These are phyloP conservation scores for Calephelis virginiensis DNA, from an alignment of 1,140 invertebrate genomes.

Conservation along the genomic window DNA sequence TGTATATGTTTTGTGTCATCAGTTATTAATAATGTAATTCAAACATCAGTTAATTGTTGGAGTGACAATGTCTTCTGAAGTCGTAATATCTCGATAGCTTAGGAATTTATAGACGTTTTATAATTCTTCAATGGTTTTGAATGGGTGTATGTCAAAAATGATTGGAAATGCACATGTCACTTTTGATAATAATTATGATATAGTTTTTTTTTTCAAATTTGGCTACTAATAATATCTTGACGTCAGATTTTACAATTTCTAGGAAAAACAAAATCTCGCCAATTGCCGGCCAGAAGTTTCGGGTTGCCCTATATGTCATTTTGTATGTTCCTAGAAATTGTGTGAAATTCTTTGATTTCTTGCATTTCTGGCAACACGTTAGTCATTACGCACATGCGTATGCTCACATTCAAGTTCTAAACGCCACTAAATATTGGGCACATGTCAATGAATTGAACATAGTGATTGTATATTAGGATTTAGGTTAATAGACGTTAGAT, in stretches of 20 bases:
- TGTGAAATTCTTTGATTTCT: too few relatives aligned
- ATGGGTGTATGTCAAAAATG: not conserved
- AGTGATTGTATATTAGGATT: not conserved
- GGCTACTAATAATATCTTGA: too few relatives aligned
- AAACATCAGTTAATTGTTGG: not conserved
- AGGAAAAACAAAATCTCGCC: too few relatives aligned
- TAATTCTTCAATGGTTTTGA: constrained; percentile 2
- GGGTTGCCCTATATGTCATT: too few relatives aligned
- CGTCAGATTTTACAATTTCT: too few relatives aligned
- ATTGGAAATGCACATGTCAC: too few relatives aligned
- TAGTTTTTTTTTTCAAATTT: too few relatives aligned
- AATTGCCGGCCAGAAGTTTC: too few relatives aligned
- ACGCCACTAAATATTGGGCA: not conserved
- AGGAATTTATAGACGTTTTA: constrained; percentile 14
- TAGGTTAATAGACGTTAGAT: not conserved
- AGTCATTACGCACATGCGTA: not conserved
- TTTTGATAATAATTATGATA: too few relatives aligned
- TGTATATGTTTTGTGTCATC: not conserved
- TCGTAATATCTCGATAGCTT: not conserved
- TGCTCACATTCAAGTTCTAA: not conserved
- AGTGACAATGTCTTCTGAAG: not conserved
- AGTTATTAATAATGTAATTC: not conserved
- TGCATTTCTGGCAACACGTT: too few relatives aligned
- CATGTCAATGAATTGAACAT: constrained; percentile 3
- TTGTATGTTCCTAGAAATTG: too few relatives aligned